Base-by-base conservation (phyloP, 1,140 invertebrate genomes). In the Hylaeus anthracinus region DNA sequence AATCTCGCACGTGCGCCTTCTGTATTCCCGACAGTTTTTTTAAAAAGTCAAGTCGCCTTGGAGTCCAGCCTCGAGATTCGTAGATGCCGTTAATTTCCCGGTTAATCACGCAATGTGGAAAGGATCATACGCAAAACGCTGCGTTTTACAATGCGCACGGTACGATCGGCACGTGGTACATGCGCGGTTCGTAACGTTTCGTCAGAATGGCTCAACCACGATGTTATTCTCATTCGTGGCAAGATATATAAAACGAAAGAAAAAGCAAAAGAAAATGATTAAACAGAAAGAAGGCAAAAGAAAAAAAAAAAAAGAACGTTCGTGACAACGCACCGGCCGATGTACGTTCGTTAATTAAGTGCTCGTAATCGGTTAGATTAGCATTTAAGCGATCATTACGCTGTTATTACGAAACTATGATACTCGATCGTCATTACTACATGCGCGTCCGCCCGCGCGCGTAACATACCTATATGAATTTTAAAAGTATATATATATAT, bases 1-100 rank as follows among this genome's bases (percentile, higher is more conserved):
- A 91, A 91, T 91, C 88, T 90, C 89, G 88, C 88, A 90, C 88
- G 88, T 91, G 89, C 89, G 90, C 89, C 88, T 91, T 92, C 90
- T 92, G 87, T 91, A 92, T 92, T 91, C 86, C 90, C 88, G 90
- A 90, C 90, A 91, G 90, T 92, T 91, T 92, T 92, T 91, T 92
- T 91, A 92, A 92, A 92, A 89, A 87, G 77, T 88, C 87, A 90
- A 90, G 88, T 90, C 89, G 87, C 89, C 89, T 89, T 89, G 89
- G 89, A 91, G 26, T 88, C 90, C 90, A 90, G 90, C 90, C 88
- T 84, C 87, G 87, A 87, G 88, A 26, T 86, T 88, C 88, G 82
- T 90, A 88, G 87, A 88, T 87, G 89, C 86, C 83, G 86, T 88
- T 87, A 77, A 88, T 83, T 87, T 81, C 86, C 86, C 79, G 85